phyloP scores from a whole-genome alignment of 2,113 vertebrate species.

The Siniperca chuatsi region DNA sequence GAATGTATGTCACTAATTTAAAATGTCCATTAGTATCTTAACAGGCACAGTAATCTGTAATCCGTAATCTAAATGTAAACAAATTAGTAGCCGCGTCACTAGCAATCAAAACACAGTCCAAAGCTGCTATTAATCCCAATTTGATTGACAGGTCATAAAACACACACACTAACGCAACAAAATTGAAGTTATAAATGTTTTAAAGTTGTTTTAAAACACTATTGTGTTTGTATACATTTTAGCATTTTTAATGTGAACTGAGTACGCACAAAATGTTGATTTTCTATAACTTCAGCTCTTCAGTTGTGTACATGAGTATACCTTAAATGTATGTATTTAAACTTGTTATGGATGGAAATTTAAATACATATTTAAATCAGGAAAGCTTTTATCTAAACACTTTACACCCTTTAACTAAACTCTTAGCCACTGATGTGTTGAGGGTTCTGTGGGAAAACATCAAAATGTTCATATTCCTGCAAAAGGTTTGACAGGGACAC shows the following conservation, averaged over 20 bases:
- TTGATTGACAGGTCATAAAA: neutral
- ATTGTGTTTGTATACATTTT: neutral
- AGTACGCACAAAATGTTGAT: neutral
- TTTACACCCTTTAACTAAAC: neutral
- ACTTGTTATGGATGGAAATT: neutral
- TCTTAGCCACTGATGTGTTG: neutral
- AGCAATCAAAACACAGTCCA: neutral
- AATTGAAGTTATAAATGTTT: neutral
- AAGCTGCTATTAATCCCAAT: neutral
- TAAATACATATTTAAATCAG: neutral
- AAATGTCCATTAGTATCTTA: neutral
- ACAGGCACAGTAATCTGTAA: neutral
- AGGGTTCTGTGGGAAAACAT: neutral
- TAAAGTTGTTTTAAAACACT: neutral
- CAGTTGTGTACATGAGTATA: neutral
- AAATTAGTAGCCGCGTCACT: neutral
- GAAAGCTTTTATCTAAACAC: neutral
- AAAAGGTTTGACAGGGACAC: conserved; percentile 13
- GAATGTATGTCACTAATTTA: conserved; percentile 80
- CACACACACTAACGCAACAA: neutral
- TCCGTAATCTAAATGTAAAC: neutral
- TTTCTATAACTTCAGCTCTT: neutral
- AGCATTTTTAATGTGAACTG: neutral
- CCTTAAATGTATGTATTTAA: neutral
- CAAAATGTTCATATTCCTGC: neutral